Conservation (phyloP, 2,113 vertebrate genomes). For the Cyanistes caeruleus region DNA sequence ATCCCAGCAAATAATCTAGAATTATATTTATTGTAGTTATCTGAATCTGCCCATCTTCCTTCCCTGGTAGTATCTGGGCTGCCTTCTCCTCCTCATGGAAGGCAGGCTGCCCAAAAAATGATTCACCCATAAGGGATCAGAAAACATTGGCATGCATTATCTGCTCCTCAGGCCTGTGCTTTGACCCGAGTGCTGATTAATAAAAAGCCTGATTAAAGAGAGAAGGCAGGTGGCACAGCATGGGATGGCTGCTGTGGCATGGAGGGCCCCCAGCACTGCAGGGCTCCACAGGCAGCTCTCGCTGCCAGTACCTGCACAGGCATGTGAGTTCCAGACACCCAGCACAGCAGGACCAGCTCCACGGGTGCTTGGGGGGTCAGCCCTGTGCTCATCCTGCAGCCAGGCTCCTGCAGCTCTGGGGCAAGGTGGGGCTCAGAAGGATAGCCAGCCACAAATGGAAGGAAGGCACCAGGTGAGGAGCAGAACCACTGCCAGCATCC, state of each 20-base stretch:
- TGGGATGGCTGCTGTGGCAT: background rate
- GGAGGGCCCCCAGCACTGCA: background rate
- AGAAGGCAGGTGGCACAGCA: background rate
- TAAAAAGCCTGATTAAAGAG: background rate
- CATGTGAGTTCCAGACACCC: background rate
- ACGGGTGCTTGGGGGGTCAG: accelerated
- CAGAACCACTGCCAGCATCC: background rate
- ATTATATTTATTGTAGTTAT: constrained; percentile 28
- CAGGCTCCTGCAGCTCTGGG: background rate
- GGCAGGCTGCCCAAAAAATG: constrained; percentile 24
- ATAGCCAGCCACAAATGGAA: accelerated
- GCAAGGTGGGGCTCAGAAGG: background rate
- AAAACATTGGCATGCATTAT: background rate
- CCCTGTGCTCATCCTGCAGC: accelerated
- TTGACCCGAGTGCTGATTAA: constrained; percentile 12
- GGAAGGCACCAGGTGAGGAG: background rate
- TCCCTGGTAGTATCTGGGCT: background rate
- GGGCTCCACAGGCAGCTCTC: background rate
- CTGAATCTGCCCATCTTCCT: constrained; percentile 40
- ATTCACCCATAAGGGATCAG: background rate
- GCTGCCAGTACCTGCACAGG: background rate
- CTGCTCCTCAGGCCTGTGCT: background rate
- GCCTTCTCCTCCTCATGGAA: background rate
- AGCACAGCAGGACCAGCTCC: background rate
- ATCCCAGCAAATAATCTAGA: background rate